Conservation (phyloP, 2,797 vertebrate species). For the Chaunax sp. region DNA sequence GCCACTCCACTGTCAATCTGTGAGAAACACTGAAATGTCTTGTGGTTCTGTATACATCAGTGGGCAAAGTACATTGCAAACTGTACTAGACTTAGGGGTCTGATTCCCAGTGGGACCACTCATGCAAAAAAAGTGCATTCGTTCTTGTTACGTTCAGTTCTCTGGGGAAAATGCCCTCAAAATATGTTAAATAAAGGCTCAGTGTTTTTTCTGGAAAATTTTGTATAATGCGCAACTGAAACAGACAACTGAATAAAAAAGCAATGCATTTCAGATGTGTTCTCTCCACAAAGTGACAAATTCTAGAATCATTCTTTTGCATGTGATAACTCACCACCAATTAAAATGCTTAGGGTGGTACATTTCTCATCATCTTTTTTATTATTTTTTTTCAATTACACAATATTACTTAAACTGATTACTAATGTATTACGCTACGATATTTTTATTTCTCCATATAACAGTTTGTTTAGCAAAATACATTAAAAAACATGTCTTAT, state of each 20-base stretch:
- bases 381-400: no score
- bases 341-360: not conserved
- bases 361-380: no score
- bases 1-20: no score
- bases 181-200: conserved; percentile 38
- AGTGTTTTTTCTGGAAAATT: not conserved
- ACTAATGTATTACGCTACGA: no score
- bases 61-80: conserved; percentile 37
- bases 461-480: no score
- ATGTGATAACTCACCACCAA: not conserved
- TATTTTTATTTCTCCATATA: no score
- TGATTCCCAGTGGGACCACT: conserved; percentile 51
- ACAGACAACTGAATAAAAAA: conserved; percentile 28
- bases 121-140: conserved; percentile 32
- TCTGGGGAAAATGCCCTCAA: conserved; percentile 26
- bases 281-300: conserved; percentile 2
- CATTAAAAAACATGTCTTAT: no score
- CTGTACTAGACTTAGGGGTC: conserved; percentile 21
- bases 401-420: no score
- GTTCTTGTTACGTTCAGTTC: conserved; percentile 37
- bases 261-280: conserved; percentile 13
- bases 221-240: conserved; percentile 24
- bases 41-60: conserved; percentile 46
- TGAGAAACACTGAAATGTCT: conserved; percentile 27
- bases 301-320: conserved; percentile 9